Percentiles rank a stretch among this genome's conserved stretches.
Evolutionary conservation across 1,140 invertebrate genomes (phyloP).

Genomic region (Magallana gigas): DNA sequence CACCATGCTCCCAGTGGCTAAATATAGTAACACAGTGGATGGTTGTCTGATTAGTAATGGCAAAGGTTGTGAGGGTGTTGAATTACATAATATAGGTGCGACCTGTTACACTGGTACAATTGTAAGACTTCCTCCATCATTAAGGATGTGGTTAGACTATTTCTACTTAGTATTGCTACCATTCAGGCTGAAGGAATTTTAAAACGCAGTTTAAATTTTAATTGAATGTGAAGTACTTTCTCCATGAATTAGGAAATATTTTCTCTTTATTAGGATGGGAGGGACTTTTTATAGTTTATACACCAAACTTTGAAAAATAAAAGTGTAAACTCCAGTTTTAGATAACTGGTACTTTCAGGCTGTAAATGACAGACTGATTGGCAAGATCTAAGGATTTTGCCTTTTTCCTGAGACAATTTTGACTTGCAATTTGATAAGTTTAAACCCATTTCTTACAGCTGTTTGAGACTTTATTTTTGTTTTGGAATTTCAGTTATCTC

Average conservation of each 20-base stretch:
- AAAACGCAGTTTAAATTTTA: background rate
- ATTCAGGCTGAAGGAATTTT: background rate
- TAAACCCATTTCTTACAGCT: background rate
- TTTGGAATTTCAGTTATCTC: constrained; percentile 1
- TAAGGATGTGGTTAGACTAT: background rate
- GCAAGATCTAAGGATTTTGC: background rate
- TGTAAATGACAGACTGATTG: background rate
- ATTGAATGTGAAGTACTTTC: background rate
- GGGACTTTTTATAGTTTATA: too few species aligned
- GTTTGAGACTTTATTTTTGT: background rate
- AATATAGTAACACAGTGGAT: constrained; percentile 9
- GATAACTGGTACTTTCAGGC: background rate
- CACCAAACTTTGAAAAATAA: too few species aligned
- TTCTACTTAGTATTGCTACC: background rate
- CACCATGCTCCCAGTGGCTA: background rate
- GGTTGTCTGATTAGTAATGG: background rate
- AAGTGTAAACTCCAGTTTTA: too few species aligned
- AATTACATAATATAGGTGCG: constrained; percentile 13
- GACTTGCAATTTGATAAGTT: background rate
- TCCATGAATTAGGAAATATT: too few species aligned
- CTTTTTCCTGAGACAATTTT: background rate
- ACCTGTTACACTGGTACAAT: background rate
- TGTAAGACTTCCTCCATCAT: background rate
- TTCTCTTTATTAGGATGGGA: too few species aligned
- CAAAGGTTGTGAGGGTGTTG: background rate